Percentiles rank a stretch among this genome's conserved stretches.
These are phyloP conservation scores for Polylopha cassiicola DNA, from an alignment of 2,888 invertebrate species.

Conservation along the genomic window DNA sequence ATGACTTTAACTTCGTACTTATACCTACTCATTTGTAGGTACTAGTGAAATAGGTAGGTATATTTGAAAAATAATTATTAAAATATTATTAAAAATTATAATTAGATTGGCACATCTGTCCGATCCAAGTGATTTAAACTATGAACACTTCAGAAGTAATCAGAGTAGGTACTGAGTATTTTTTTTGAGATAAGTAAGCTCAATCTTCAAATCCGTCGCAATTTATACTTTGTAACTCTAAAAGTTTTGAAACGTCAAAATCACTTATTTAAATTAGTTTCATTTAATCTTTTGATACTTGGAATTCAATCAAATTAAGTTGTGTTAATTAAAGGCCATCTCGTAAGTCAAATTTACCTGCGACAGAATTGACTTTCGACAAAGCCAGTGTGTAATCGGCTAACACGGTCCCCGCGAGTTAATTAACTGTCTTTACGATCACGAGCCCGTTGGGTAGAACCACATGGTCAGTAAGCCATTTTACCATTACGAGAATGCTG, in stretches of 20 bases:
- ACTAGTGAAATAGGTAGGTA: no score
- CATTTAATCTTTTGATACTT: not conserved
- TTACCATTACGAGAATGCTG: not conserved
- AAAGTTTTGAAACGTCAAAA: constrained; percentile 1
- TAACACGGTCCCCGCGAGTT: not conserved
- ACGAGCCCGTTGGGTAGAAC: not conserved
- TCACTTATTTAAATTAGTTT: constrained; percentile 3
- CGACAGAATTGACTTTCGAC: constrained; percentile 6
- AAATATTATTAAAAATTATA: no score
- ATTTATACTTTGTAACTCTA: no score
- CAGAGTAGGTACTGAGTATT: no score
- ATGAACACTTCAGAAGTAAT: no score
- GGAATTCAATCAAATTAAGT: constrained; percentile 5
- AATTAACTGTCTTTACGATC: constrained; percentile 5
- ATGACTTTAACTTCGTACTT: no score
- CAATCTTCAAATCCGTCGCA: no score
- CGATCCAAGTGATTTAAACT: no score
- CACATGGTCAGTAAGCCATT: constrained; percentile 2
- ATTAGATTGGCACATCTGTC: no score
- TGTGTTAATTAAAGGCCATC: constrained; percentile 4
- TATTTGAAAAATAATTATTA: no score
- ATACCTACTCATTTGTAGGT: no score
- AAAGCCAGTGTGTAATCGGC: constrained; percentile 5
- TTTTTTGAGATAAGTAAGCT: no score
- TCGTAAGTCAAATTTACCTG: constrained; percentile 5